phyloP scores from a whole-genome alignment of 2,797 vertebrate genomes.

The Sitta carolinensis region DNA sequence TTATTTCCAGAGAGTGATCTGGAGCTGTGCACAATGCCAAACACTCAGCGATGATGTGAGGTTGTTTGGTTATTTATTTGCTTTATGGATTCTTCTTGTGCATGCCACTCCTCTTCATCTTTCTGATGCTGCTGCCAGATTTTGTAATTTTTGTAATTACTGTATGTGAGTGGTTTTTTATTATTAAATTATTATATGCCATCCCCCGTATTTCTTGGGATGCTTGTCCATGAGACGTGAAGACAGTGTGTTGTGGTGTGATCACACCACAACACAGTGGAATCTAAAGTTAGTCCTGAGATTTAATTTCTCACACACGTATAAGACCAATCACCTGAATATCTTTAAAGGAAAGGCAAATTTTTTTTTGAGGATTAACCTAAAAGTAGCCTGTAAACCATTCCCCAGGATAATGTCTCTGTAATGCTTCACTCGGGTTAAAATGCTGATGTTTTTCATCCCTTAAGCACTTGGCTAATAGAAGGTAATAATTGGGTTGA shows the following conservation, averaged over 20 bases:
- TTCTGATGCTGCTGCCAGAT: background rate
- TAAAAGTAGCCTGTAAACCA: background rate
- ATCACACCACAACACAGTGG: background rate
- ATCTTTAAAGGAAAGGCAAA: background rate
- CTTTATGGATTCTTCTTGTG: background rate
- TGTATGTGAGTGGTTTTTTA: background rate
- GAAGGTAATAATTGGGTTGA: slow-evolving; percentile 50
- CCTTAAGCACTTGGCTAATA: slow-evolving; percentile 38
- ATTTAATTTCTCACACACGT: background rate
- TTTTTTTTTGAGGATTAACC: background rate
- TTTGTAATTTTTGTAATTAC: background rate
- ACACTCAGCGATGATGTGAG: background rate
- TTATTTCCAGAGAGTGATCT: background rate
- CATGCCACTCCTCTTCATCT: background rate
- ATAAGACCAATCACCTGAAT: background rate
- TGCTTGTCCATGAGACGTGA: background rate
- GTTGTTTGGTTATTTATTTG: background rate
- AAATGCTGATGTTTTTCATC: slow-evolving; percentile 18
- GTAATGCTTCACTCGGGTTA: background rate
- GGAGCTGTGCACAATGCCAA: background rate
- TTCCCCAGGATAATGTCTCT: background rate
- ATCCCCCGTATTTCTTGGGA: background rate
- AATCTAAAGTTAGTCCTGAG: background rate
- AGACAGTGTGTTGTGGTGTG: no score
- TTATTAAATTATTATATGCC: background rate